These are phyloP conservation scores for Tinamus guttatus DNA, from an alignment of 2,113 vertebrate species.

Conservation along the genomic window DNA sequence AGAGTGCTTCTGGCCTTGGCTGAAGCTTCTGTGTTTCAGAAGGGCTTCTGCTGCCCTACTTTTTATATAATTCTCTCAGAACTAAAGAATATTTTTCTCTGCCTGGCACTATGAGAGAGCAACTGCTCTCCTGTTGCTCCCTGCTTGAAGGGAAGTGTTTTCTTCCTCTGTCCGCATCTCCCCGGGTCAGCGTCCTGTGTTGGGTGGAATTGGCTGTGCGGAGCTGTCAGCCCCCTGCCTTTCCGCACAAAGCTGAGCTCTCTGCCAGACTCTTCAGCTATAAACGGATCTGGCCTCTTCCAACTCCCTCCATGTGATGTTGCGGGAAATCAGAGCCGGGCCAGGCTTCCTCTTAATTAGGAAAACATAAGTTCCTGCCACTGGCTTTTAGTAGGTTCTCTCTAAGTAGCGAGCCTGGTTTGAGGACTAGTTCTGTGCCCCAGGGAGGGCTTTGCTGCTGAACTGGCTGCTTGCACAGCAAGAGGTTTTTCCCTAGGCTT, in stretches of 20 bases:
- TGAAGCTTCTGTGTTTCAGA: neutral
- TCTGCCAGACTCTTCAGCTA: constrained; percentile 37
- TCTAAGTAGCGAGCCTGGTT: neutral
- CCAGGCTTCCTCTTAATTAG: constrained; percentile 38
- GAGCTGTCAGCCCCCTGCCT: constrained; percentile 8
- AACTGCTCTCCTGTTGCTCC: fast-evolving
- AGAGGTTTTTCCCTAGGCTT: neutral
- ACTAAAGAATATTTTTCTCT: neutral
- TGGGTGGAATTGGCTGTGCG: neutral
- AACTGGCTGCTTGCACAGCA: fast-evolving
- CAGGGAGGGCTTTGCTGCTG: neutral
- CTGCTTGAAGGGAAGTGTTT: neutral
- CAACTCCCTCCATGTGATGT: neutral
- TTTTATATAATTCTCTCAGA: neutral
- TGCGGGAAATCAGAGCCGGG: neutral
- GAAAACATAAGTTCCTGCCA: neutral
- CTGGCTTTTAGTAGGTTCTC: neutral
- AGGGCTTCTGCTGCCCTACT: constrained; percentile 17
- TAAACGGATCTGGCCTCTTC: constrained; percentile 44
- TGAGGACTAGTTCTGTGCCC: neutral
- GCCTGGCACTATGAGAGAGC: neutral
- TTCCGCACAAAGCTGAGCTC: neutral
- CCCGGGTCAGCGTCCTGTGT: neutral
- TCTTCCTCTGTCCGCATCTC: neutral
- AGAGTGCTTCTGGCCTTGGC: fast-evolving